phyloP scores from a whole-genome alignment of 2,888 invertebrate genomes.

The Drosophila kokeensis region DNA sequence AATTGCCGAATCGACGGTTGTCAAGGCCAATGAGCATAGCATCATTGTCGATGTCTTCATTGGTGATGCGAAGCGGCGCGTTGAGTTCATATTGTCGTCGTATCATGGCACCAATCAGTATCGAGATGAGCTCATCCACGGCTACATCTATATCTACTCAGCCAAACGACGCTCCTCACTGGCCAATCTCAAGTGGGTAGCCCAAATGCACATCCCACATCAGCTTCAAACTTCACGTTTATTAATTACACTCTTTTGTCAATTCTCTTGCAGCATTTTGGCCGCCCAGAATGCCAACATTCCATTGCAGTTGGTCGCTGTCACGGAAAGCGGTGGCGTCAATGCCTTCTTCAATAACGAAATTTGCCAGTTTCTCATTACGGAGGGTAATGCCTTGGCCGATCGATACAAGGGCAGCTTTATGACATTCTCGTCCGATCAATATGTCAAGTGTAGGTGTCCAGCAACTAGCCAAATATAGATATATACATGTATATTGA shows the following conservation, averaged over 20 bases:
- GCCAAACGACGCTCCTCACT: slow-evolving; percentile 97
- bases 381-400: slow-evolving; percentile 96
- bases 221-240: background rate
- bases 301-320: slow-evolving; percentile 96
- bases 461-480: background rate
- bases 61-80: slow-evolving; percentile 94
- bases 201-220: background rate
- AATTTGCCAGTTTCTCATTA: slow-evolving; percentile 94
- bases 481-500: background rate
- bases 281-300: slow-evolving; percentile 96
- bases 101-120: slow-evolving; percentile 97
- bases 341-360: slow-evolving; percentile 96
- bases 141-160: slow-evolving; percentile 97
- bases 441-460: slow-evolving; percentile 92
- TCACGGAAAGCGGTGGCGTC: slow-evolving; percentile 95
- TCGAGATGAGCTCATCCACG: slow-evolving; percentile 96
- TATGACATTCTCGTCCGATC: slow-evolving; percentile 94
- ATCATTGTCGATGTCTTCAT: slow-evolving; percentile 96
- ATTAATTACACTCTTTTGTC: background rate
- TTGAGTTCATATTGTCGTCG: slow-evolving; percentile 96
- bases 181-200: slow-evolving; percentile 92
- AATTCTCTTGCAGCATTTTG: slow-evolving; percentile 89
- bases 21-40: slow-evolving; percentile 89
- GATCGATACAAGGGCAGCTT: slow-evolving; percentile 96
- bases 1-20: slow-evolving; percentile 92